Percentiles rank a stretch among this genome's conserved stretches.
These are phyloP conservation scores for Bombus cullumanus DNA, from an alignment of 1,140 invertebrate genomes.

Conservation along the genomic window DNA sequence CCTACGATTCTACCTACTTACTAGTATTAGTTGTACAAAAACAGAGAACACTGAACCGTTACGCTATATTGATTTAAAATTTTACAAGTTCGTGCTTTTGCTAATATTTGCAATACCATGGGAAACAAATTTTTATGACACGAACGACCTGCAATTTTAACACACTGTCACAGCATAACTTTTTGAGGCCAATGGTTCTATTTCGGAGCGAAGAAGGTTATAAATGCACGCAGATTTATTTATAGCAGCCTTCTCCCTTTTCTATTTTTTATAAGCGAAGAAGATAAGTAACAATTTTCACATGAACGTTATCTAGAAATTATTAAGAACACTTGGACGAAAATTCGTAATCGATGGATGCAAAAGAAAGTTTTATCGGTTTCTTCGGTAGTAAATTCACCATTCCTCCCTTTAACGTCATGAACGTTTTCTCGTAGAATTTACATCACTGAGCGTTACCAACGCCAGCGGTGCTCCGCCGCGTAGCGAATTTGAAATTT, in stretches of 20 bases:
- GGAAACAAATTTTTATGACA: not conserved
- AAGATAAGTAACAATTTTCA: not conserved
- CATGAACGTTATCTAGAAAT: no score
- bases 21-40: not conserved
- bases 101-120: no score
- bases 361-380: not conserved
- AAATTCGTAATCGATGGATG: not conserved
- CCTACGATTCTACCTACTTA: not conserved
- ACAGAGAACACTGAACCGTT: not conserved
- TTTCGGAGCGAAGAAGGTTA: not conserved
- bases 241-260: not conserved
- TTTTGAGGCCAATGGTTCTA: not conserved
- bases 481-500: conserved; percentile 37
- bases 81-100: not conserved
- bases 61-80: not conserved
- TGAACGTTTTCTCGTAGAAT: conserved; percentile 10
- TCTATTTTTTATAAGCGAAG: not conserved
- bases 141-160: not conserved
- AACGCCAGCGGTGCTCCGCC: not conserved
- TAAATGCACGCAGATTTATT: not conserved
- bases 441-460: conserved; percentile 5
- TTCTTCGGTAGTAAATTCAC: not conserved
- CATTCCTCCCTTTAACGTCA: not conserved
- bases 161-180: not conserved
- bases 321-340: not conserved